Base-by-base conservation (phyloP, 2,797 vertebrate genomes). In the Oreochromis mossambicus region DNA sequence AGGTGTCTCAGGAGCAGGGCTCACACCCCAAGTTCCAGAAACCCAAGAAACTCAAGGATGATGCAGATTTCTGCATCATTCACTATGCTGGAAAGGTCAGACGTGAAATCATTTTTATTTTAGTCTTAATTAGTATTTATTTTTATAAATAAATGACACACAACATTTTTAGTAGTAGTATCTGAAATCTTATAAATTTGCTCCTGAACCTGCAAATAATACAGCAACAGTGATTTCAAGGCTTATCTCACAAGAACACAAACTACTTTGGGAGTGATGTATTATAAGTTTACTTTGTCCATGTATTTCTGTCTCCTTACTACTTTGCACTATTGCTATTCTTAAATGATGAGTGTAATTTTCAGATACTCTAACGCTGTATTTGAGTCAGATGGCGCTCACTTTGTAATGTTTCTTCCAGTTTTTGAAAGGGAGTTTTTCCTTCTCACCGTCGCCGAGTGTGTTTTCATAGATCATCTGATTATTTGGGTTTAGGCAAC, bases 21-120 rank as follows among this genome's bases (percentile, higher is more conserved):
- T 97, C 96, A 0, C 97, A 99, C 89, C 97, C 98, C 70, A 99
- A 99, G 90, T 99, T 99, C 95, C 97, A 98, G 92, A 99, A 97
- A 82, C 97, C 98, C 58, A 97, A 98, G 86, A 98, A 99, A n/a
- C 96, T 99, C 14, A 99, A 98, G 94, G 98, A 99, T 83, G 98
- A 98, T 73, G 97, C 95, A 0, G 98, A 99, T 43, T 99, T 99
- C 95, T 98, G 97, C 94, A 95, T 99, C 32, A 97, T 99, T 12
- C 98, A 99, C 93, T 99, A 99, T 12, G 98, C 98, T 54, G 98
- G 98, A 87, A 99, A 98, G 98, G 98, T 99, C 63, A 83, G 63
- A 46, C 1, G 1, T 48, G 5, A 21, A 58, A 9, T 43, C 0
- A 1, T 12, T 48, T 56, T 79, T 29, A 32, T 21, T 36, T 13